phyloP scores from a whole-genome alignment of 2,888 invertebrate species.

The Operophtera brumata region DNA sequence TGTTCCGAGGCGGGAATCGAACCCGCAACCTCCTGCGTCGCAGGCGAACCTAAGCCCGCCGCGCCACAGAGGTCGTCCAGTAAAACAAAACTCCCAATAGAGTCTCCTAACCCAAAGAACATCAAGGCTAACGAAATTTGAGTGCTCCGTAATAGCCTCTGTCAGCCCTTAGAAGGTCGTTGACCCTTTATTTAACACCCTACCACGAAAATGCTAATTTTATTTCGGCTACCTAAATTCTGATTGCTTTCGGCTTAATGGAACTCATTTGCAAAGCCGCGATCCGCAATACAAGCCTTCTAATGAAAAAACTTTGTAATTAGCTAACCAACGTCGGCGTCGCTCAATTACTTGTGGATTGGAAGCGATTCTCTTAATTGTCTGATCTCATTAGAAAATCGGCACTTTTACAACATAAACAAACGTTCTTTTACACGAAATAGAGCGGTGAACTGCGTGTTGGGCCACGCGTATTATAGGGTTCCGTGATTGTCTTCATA shows the following conservation, averaged over 20 bases:
- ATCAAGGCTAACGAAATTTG: constrained; percentile 29
- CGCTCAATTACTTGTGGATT: constrained; percentile 37
- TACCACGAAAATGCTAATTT: constrained; percentile 43
- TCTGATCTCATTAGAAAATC: constrained; percentile 28
- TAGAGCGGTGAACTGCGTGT: too few relatives aligned
- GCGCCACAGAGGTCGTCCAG: too few relatives aligned
- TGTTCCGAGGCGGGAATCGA: too few relatives aligned
- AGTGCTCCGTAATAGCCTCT: constrained; percentile 25
- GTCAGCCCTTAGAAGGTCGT: constrained; percentile 33
- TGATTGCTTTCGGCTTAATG: constrained; percentile 40
- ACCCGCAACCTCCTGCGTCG: too few relatives aligned
- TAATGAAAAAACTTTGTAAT: constrained; percentile 56
- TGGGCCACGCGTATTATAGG: too few relatives aligned
- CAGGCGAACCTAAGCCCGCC: too few relatives aligned
- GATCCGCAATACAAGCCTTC: constrained; percentile 37
- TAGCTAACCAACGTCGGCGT: constrained; percentile 35
- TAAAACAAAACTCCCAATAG: too few relatives aligned
- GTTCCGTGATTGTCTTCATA: too few relatives aligned
- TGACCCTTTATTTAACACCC: constrained; percentile 37
- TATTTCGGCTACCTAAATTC: constrained; percentile 38
- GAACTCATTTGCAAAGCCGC: constrained; percentile 39
- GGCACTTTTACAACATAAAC: constrained; percentile 15
- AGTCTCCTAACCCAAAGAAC: constrained; percentile 11
- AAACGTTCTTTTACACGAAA: neutral
- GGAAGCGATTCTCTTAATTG: constrained; percentile 34